Conservation (phyloP, 1,140 invertebrate species). For the Charaxes varanes region DNA sequence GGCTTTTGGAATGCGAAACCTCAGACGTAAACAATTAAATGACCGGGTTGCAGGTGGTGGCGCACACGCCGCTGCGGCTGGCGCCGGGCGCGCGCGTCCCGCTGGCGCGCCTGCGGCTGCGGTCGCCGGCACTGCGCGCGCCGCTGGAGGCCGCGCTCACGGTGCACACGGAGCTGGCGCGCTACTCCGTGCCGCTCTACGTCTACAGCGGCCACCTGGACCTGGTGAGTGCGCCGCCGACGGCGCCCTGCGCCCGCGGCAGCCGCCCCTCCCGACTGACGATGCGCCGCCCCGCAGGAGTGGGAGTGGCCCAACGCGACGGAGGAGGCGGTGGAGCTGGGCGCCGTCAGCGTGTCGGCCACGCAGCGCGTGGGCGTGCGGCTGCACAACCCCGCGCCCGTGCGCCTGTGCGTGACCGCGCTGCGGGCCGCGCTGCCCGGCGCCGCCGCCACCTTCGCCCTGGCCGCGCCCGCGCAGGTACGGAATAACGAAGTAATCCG, state of each 20-base stretch:
- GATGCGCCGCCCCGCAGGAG: constrained; percentile 24
- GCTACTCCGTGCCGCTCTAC: constrained; percentile 39
- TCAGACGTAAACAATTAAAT: no score
- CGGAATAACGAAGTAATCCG: no score
- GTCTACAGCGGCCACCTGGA: constrained; percentile 45
- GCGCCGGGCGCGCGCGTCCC: constrained; percentile 10
- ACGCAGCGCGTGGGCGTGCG: constrained; percentile 38
- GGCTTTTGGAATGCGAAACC: no score
- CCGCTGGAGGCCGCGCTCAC: constrained; percentile 31
- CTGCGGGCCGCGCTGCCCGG: constrained; percentile 32
- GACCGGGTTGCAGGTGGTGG: constrained; percentile 13
- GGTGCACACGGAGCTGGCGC: constrained; percentile 46
- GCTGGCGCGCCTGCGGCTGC: constrained; percentile 18
- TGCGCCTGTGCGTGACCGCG: constrained; percentile 35
- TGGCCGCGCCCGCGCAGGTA: constrained; percentile 11
- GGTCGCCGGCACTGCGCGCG: constrained; percentile 11
- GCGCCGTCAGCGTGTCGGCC: constrained; percentile 40
- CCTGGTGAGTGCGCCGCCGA: constrained; percentile 37
- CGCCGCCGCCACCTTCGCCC: constrained; percentile 24
- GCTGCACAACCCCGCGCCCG: constrained; percentile 39
- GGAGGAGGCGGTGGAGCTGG: constrained; percentile 39
- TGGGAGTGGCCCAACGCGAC: constrained; percentile 45
- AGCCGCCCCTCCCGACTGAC: background rate
- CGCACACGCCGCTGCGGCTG: constrained; percentile 18
- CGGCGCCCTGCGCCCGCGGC: background rate